Conservation (phyloP, 2,797 vertebrate genomes). For the Gobio occitaniae region DNA sequence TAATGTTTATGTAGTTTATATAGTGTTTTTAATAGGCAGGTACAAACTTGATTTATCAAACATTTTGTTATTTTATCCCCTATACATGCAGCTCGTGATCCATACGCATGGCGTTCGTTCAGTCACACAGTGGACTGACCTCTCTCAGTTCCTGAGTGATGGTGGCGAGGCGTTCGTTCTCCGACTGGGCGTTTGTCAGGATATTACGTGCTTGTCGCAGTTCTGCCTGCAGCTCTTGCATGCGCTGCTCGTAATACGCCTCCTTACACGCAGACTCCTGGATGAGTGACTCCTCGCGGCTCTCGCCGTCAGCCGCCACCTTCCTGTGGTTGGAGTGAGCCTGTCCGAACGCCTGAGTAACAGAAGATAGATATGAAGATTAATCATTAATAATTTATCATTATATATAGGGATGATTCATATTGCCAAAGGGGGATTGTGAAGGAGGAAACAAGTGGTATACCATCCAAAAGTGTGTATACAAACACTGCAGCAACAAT, state of each 20-base stretch:
- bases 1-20: no score
- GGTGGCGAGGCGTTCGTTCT: constrained; percentile 90
- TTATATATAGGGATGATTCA: no score
- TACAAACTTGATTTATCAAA: background rate
- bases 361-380: background rate
- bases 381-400: background rate
- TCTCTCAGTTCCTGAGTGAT: constrained; percentile 90
- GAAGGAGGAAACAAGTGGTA: no score
- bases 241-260: constrained; percentile 92
- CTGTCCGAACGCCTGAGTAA: constrained; percentile 91
- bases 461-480: no score
- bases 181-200: constrained; percentile 86
- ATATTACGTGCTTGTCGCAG: constrained; percentile 87
- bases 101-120: background rate
- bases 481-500: no score
- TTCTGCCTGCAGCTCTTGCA: constrained; percentile 93
- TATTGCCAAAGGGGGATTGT: no score
- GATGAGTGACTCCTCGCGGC: constrained; percentile 95
- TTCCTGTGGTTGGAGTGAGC: constrained; percentile 95
- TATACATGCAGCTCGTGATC: background rate
- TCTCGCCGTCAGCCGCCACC: constrained; percentile 96
- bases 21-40: background rate
- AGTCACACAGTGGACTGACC: constrained; percentile 74
- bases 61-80: background rate
- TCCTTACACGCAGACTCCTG: constrained; percentile 97